Evolutionary conservation across 2,113 vertebrate species (phyloP).

Genomic region (Donacobius atricapilla): DNA sequence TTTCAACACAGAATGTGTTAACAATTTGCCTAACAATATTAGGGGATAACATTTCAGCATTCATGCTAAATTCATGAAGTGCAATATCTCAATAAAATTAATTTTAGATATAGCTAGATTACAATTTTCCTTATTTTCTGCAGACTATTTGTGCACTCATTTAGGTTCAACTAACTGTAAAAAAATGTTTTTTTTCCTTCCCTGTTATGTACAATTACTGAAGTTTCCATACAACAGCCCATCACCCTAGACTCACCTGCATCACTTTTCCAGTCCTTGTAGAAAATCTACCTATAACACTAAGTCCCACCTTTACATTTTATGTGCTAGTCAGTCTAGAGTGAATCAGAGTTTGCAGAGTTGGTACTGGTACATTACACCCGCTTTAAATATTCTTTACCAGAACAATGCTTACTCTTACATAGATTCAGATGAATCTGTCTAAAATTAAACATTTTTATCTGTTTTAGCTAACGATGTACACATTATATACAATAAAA

Average conservation of each 20-base stretch:
- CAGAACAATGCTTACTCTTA: not conserved
- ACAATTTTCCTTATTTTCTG: not conserved
- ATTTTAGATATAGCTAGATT: not conserved
- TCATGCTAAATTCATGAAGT: not conserved
- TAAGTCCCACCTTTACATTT: not conserved
- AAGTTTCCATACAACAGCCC: not conserved
- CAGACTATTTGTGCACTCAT: not conserved
- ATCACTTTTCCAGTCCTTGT: not conserved
- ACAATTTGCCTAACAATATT: not conserved
- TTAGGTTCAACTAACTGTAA: not conserved
- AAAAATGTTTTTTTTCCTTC: not conserved
- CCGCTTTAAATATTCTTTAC: not conserved
- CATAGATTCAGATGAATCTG: not conserved
- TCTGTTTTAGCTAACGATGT: not conserved
- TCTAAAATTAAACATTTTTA: not conserved
- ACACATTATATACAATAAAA: not conserved
- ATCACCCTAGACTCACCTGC: not conserved
- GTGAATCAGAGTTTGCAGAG: not conserved
- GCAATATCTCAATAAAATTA: not conserved
- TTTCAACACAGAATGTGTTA: not conserved
- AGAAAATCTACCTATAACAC: not conserved
- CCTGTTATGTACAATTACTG: not conserved
- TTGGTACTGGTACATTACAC: not conserved
- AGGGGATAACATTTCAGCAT: not conserved
- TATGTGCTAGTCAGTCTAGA: not conserved